Percentiles rank a stretch among this genome's conserved stretches.
Evolutionary conservation across 2,797 vertebrate genomes (phyloP).

Genomic region (Perodicticus potto): DNA sequence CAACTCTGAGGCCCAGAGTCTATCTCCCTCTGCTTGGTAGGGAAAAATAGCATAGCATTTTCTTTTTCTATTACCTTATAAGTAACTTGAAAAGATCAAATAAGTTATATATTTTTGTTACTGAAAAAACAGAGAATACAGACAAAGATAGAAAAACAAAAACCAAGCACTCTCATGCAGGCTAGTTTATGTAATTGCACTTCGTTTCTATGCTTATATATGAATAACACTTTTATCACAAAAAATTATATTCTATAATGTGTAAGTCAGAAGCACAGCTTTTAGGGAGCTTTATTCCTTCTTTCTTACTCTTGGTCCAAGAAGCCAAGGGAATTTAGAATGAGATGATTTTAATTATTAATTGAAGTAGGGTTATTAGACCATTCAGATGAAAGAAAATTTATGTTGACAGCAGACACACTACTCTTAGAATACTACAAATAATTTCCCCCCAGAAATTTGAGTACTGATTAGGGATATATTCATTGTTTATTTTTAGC

Average conservation of each 20-base stretch:
- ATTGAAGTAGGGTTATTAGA: conserved; percentile 59
- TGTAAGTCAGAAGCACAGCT: conserved; percentile 39
- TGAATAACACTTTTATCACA: background rate
- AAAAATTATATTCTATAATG: background rate
- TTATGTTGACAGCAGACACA: conserved; percentile 61
- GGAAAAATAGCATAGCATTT: background rate
- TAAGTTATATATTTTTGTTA: conserved; percentile 22
- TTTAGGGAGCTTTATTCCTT: conserved; percentile 20
- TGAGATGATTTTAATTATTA: conserved; percentile 70
- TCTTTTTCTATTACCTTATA: background rate
- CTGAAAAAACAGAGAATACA: conserved; percentile 37
- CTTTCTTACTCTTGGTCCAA: conserved; percentile 51
- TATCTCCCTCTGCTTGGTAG: background rate
- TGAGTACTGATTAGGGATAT: conserved; percentile 50
- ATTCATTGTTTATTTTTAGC: conserved; percentile 62
- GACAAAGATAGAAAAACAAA: conserved; percentile 33
- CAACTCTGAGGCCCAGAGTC: background rate
- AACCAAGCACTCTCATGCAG: background rate
- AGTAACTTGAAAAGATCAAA: background rate
- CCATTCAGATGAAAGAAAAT: conserved; percentile 61
- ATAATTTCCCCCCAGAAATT: background rate
- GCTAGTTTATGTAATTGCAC: background rate
- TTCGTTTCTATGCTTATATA: background rate
- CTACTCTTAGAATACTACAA: conserved; percentile 55
- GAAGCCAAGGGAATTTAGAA: conserved; percentile 67